These are phyloP conservation scores for Barnardius zonarius DNA, from an alignment of 2,113 vertebrate species.

Conservation along the genomic window DNA sequence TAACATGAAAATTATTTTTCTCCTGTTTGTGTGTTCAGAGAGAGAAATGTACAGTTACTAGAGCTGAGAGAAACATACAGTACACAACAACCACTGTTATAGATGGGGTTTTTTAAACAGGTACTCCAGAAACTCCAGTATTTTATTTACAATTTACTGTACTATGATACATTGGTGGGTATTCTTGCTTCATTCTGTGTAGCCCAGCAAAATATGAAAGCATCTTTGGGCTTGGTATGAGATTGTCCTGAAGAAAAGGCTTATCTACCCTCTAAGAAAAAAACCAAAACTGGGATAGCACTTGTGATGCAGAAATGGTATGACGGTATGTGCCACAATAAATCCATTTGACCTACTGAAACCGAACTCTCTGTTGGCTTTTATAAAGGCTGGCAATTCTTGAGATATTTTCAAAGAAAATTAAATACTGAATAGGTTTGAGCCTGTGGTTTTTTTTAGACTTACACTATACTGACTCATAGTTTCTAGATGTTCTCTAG, in stretches of 20 bases:
- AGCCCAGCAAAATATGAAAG: neutral
- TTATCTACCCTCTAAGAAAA: neutral
- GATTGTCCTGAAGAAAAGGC: neutral
- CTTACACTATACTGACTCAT: neutral
- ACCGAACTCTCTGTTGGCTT: neutral
- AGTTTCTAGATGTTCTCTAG: no score
- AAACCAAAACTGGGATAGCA: neutral
- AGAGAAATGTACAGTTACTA: neutral
- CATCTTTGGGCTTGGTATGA: neutral
- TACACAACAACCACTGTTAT: neutral
- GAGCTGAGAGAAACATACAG: neutral
- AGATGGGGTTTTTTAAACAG: neutral
- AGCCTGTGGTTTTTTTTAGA: neutral
- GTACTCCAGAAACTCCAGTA: neutral
- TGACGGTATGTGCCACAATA: neutral
- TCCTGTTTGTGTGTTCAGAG: neutral
- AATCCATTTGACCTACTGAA: neutral
- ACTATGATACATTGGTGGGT: neutral
- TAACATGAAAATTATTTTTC: neutral
- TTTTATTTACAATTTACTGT: neutral
- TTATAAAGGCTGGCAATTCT: neutral
- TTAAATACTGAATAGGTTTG: neutral
- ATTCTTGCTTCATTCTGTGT: neutral
- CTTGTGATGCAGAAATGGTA: neutral
- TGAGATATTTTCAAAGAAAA: neutral